Percentiles rank a stretch among this genome's conserved stretches.
Conservation (phyloP, 1,140 invertebrate genomes). For the Diorhabda carinulata region DNA sequence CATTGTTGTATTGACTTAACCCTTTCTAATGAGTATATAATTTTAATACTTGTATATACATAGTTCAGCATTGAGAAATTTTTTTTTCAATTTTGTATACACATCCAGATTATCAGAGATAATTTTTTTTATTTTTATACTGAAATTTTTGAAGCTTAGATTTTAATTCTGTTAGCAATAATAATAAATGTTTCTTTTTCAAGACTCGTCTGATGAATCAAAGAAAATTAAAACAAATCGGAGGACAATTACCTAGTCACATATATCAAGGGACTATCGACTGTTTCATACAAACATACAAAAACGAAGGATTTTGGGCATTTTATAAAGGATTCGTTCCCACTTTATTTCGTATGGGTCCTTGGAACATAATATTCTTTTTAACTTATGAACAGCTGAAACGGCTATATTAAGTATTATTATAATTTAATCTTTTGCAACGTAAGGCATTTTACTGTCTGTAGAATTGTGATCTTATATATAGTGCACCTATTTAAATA, state of each 20-base stretch:
- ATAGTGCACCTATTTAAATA: constrained; percentile 10
- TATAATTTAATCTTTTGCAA: constrained; percentile 9
- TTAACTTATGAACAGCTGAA: constrained; percentile 92
- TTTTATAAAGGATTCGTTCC: constrained; percentile 83
- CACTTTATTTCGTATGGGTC: constrained; percentile 76
- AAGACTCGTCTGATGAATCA: constrained; percentile 93
- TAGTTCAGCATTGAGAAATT: too few relatives aligned
- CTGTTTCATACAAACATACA: constrained; percentile 81
- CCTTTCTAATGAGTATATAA: too few relatives aligned
- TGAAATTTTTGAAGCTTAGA: too few relatives aligned
- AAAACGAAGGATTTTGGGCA: constrained; percentile 73
- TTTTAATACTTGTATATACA: too few relatives aligned
- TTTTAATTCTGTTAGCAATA: too few relatives aligned
- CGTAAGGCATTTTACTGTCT: constrained; percentile 18
- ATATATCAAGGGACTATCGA: constrained; percentile 85
- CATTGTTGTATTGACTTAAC: too few relatives aligned
- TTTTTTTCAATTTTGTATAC: too few relatives aligned
- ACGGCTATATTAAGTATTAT: constrained; percentile 51
- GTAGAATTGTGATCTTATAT: constrained; percentile 11
- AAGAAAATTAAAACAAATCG: constrained; percentile 58
- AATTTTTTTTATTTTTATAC: too few relatives aligned
- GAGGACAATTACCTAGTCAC: constrained; percentile 47
- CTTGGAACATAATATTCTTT: constrained; percentile 96
- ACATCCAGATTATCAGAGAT: too few relatives aligned
- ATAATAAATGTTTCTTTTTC: constrained; percentile 39